Evolutionary conservation across 2,797 vertebrate genomes (phyloP).

Genomic region (Onychomys leucogaster): DNA sequence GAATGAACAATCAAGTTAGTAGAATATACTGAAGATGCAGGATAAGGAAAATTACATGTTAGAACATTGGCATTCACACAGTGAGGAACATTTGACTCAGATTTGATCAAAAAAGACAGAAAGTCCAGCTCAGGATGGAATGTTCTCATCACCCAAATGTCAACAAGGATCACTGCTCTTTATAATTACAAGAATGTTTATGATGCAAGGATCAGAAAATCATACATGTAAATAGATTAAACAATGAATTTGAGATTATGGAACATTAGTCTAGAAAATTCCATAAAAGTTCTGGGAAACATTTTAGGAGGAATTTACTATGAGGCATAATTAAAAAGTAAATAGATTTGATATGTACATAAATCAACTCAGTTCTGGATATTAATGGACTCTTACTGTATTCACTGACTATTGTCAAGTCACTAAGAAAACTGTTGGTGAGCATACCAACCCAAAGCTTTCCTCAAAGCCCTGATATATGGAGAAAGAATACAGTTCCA

Average conservation of each 20-base stretch:
- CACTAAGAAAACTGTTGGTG: neutral
- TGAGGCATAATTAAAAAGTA: neutral
- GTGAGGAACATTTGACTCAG: neutral
- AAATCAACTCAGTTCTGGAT: neutral
- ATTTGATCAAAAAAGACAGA: neutral
- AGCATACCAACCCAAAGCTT: neutral
- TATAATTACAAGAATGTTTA: neutral
- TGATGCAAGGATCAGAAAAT: neutral
- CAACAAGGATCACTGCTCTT: neutral
- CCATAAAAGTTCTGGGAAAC: neutral
- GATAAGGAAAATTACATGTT: neutral
- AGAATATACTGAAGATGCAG: neutral
- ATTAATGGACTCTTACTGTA: neutral
- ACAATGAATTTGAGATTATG: neutral
- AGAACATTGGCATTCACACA: neutral
- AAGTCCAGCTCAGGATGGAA: neutral
- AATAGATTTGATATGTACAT: neutral
- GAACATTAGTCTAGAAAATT: neutral
- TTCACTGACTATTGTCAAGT: neutral
- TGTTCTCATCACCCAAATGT: neutral
- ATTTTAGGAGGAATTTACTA: neutral
- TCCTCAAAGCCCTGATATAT: neutral
- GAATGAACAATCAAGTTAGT: conserved; percentile 16
- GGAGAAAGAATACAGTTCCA: neutral
- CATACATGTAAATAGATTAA: neutral